Conservation (phyloP, 1,140 invertebrate genomes). For the Apis mellifera region DNA sequence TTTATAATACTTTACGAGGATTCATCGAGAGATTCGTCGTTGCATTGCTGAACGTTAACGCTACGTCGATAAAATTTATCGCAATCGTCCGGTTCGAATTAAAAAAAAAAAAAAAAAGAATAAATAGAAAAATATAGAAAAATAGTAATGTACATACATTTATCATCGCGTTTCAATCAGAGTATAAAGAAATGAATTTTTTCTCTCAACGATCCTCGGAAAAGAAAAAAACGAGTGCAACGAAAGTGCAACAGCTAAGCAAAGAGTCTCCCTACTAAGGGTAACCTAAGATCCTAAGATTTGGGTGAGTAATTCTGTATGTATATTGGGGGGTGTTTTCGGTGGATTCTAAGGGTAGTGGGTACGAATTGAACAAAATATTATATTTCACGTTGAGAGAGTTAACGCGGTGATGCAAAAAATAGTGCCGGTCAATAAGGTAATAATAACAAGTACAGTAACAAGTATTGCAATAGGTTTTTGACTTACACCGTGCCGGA, state of each 20-base stretch:
- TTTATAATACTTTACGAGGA: constrained; percentile 10
- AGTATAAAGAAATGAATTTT: not conserved
- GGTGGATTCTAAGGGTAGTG: constrained; percentile 51
- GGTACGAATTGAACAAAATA: constrained; percentile 35
- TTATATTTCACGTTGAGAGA: constrained; percentile 3
- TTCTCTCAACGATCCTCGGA: constrained; percentile 12
- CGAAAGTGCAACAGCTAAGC: constrained; percentile 61
- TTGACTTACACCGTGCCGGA: constrained; percentile 49
- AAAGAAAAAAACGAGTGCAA: constrained; percentile 50
- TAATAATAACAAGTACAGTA: not conserved
- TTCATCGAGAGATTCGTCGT: constrained; percentile 1
- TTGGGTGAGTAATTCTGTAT: constrained; percentile 57
- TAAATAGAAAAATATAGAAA: too few species aligned
- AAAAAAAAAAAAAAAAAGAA: not conserved
- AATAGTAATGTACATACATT: too few species aligned
- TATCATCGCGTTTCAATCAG: not conserved
- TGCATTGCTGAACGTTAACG: too few species aligned
- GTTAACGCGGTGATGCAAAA: constrained; percentile 31
- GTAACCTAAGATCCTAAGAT: constrained; percentile 47
- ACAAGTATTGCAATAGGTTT: not conserved
- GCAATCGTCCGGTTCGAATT: not conserved
- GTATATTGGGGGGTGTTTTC: constrained; percentile 49
- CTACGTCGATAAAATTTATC: not conserved
- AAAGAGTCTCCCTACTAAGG: constrained; percentile 59
- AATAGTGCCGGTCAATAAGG: constrained; percentile 21